Evolutionary conservation across 2,797 vertebrate species (phyloP).

Genomic region (Enteromius unitaeniatus): DNA sequence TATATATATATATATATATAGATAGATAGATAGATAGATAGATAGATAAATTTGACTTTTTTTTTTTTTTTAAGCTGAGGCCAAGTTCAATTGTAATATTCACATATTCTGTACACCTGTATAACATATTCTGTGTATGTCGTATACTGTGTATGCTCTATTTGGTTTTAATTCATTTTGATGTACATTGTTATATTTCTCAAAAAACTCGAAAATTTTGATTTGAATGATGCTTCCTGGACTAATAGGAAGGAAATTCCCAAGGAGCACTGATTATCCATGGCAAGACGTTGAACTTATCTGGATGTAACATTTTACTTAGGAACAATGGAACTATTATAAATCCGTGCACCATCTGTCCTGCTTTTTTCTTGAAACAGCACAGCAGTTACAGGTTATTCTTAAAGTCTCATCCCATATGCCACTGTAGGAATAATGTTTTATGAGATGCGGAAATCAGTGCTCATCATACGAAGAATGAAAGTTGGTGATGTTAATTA

Average conservation of each 20-base stretch:
- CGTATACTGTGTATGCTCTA: neutral
- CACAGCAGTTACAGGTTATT: constrained; percentile 30
- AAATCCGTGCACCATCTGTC: constrained; percentile 53
- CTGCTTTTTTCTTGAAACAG: constrained; percentile 30
- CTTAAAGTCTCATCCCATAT: constrained; percentile 4
- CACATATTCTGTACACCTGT: neutral
- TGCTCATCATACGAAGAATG: neutral
- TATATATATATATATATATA: neutral
- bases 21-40: no score
- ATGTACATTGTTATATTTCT: neutral
- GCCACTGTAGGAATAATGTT: neutral
- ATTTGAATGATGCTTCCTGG: constrained; percentile 18
- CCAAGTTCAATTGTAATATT: neutral
- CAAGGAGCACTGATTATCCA: constrained; percentile 16
- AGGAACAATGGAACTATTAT: constrained; percentile 25
- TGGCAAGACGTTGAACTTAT: constrained; percentile 21
- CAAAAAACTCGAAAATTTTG: no score
- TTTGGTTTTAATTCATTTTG: neutral
- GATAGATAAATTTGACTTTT: neutral
- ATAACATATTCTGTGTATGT: neutral
- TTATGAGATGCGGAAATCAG: neutral
- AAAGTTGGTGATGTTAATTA: neutral
- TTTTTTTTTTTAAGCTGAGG: neutral
- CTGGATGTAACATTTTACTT: constrained; percentile 25
- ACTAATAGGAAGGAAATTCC: constrained; percentile 27